Base-by-base conservation (phyloP, 2,797 vertebrate species). In the Mallotus villosus region DNA sequence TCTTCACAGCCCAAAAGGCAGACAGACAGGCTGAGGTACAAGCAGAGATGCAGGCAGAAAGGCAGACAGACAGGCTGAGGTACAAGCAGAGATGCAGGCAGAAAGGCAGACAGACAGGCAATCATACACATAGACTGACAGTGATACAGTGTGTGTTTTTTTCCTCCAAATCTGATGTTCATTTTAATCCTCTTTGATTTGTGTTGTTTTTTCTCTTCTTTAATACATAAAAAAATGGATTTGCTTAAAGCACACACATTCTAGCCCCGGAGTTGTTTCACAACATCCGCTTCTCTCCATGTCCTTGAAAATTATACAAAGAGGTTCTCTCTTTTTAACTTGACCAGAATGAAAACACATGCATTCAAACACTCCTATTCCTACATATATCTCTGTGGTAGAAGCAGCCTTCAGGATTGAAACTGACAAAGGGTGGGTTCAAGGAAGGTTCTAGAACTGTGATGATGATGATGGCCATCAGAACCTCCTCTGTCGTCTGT, bases 331-430 rank as follows among this genome's bases (percentile, higher is more conserved):
- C 63, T 34, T 65, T 65, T 24, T 12, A 65, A 41, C 1, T 41
- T 21, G 21, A 21, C 37, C 34, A n/a, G n/a, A 17, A 24, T 61
- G 1, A 61, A 61, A 22, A 24, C 58, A 60, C 21, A 22, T 60
- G 5, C 57, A 22, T 60, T 8, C 57, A 61, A n/a, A 61, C 59
- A 61, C 60, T 24, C 60, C 24, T 59, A 6, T 58, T 14, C 80
- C 84, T 74, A 85, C 86, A 85, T 74, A 81, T 17, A 12, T 51
- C 46, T 51, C 7, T 51, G 32, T 51, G 32, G 32, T 34, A 34
- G 4, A 34, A 5, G 6, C 32, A 34, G 32, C 4, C 32, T 34
- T 34, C 32, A 34, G 32, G 32, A 34, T 34, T 34, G 4, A 34
- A 5, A 34, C 37, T 51, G 11, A 12, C 46, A 51, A 51, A 51